A percentile compares a stretch with the other conserved stretches of the same genome.
Conservation (phyloP, 2,113 vertebrate genomes). For the Passerina amoena region DNA sequence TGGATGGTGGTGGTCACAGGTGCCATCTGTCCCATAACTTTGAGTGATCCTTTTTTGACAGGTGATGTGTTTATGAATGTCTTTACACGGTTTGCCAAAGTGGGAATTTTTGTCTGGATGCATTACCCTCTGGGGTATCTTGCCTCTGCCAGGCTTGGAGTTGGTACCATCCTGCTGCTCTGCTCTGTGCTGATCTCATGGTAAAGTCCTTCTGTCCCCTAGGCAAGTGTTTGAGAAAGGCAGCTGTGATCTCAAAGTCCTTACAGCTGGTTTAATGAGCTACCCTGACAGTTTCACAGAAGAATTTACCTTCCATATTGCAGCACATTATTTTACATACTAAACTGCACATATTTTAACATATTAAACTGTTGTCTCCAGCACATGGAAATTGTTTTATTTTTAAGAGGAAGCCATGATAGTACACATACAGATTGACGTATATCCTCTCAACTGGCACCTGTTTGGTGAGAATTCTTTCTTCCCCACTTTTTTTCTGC, state of each 20-base stretch:
- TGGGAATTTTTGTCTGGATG: not conserved
- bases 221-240: not conserved
- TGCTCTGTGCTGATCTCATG: not conserved
- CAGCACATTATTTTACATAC: not conserved
- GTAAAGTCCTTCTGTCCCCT: not conserved
- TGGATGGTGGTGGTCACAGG: not conserved
- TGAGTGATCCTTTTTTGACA: not conserved
- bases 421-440: not conserved
- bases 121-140: rapidly evolving
- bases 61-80: not conserved
- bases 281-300: not conserved
- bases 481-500: not conserved
- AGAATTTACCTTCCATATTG: not conserved
- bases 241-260: not conserved
- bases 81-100: rapidly evolving
- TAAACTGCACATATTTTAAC: conserved; percentile 1
- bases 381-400: not conserved
- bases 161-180: not conserved
- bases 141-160: not conserved
- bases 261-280: not conserved
- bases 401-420: not conserved
- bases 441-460: not conserved
- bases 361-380: not conserved
- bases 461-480: not conserved
- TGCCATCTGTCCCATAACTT: not conserved